Conservation (phyloP, 2,113 vertebrate genomes). For the Hippocampus zosterae region DNA sequence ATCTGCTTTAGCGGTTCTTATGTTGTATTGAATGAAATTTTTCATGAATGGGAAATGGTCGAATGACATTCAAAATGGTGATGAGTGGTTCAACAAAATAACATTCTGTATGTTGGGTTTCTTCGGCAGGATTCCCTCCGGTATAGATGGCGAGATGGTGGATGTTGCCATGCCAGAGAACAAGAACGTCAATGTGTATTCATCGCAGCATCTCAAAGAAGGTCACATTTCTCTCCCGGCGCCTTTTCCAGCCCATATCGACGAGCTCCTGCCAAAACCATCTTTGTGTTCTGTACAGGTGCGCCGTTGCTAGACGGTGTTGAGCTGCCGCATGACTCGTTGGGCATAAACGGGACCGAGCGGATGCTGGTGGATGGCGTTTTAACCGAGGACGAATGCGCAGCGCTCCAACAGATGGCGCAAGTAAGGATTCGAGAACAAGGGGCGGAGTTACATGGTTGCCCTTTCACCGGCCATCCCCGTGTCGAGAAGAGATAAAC, state of each 20-base stretch:
- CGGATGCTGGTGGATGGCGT: conserved; percentile 88
- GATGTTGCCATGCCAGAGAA: conserved; percentile 79
- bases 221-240: conserved; percentile 64
- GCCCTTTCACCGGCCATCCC: too few relatives aligned
- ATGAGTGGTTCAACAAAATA: background rate
- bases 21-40: background rate
- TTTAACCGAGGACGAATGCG: conserved; percentile 83
- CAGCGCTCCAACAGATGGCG: conserved; percentile 81
- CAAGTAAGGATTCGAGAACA: conserved; percentile 71
- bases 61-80: background rate
- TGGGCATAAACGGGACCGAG: conserved; percentile 87
- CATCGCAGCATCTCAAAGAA: conserved; percentile 74
- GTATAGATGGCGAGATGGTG: conserved; percentile 75
- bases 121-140: conserved; percentile 77
- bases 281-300: conserved; percentile 64
- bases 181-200: conserved; percentile 58
- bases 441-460: too few relatives aligned
- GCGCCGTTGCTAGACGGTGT: conserved; percentile 81
- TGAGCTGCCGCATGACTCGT: conserved; percentile 82
- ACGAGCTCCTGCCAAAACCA: background rate
- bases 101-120: background rate
- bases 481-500: too few relatives aligned
- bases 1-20: background rate
- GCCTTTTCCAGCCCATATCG: too few relatives aligned
- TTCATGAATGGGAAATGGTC: too few relatives aligned